These are phyloP conservation scores for Rallus limicola DNA, from an alignment of 2,113 vertebrate genomes.

Conservation along the genomic window DNA sequence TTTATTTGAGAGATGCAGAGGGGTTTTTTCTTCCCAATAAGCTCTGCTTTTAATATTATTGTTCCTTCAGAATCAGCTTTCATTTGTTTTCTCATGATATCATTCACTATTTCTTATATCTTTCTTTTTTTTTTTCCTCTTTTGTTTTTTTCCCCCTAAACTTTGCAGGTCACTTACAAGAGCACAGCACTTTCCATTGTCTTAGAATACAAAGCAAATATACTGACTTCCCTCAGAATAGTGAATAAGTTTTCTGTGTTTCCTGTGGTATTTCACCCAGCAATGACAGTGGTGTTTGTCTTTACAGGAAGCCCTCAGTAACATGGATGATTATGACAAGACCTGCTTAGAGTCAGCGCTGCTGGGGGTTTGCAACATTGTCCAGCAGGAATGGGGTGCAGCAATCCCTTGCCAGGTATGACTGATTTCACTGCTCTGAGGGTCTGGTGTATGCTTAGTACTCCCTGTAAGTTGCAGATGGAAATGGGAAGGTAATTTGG, in stretches of 20 bases:
- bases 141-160: too few species aligned
- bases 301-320: slow-evolving; percentile 90
- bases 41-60: background rate
- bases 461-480: background rate
- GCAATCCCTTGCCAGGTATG: slow-evolving; percentile 93
- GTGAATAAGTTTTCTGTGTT: background rate
- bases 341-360: slow-evolving; percentile 93
- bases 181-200: background rate
- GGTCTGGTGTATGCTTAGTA: background rate
- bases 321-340: slow-evolving; percentile 97
- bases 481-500: background rate
- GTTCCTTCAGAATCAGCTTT: background rate
- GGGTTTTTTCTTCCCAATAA: background rate
- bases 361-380: slow-evolving; percentile 90
- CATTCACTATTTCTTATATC: background rate
- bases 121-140: too few species aligned
- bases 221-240: background rate
- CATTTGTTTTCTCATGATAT: background rate
- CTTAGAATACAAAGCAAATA: background rate
- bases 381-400: slow-evolving; percentile 96
- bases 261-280: background rate
- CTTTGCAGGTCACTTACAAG: background rate
- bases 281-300: background rate
- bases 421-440: background rate
- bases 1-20: background rate